These are phyloP conservation scores for Lymantria dispar DNA, from an alignment of 2,888 invertebrate species.

Conservation along the genomic window DNA sequence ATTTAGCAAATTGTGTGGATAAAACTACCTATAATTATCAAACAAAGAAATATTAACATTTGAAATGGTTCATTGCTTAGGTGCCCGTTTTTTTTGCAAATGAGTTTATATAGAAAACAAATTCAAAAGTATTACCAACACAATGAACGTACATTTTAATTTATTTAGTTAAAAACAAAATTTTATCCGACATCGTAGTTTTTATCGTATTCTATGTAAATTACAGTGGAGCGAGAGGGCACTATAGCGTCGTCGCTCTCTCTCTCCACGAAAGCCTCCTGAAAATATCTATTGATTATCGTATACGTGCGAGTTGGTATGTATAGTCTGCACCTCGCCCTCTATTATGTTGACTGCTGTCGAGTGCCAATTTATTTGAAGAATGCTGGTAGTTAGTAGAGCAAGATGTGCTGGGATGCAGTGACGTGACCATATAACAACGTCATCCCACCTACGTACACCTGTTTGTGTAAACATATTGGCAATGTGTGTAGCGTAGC, in stretches of 20 bases:
- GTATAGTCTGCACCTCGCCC: slow-evolving; percentile 67
- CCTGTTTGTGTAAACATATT: slow-evolving; percentile 41
- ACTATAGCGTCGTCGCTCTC: slow-evolving; percentile 51
- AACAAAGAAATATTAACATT: too few relatives aligned
- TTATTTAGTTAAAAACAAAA: background rate
- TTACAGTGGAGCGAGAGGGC: slow-evolving; percentile 65
- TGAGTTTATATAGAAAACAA: too few relatives aligned
- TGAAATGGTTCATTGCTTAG: too few relatives aligned
- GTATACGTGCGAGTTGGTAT: slow-evolving; percentile 70
- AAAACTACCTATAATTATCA: too few relatives aligned
- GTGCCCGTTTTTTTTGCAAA: too few relatives aligned
- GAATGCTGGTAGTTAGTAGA: slow-evolving; percentile 49
- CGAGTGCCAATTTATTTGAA: slow-evolving; percentile 80
- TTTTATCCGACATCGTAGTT: slow-evolving; percentile 35
- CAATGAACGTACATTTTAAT: background rate
- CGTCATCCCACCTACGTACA: slow-evolving; percentile 48
- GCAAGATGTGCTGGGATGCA: slow-evolving; percentile 24
- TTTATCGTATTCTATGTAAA: slow-evolving; percentile 59
- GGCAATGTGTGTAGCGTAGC: slow-evolving; percentile 32
- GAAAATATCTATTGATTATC: slow-evolving; percentile 83
- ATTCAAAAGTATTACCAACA: too few relatives aligned
- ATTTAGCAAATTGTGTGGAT: too few relatives aligned
- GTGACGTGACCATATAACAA: slow-evolving; percentile 37
- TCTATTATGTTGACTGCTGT: slow-evolving; percentile 65
- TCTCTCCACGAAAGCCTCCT: slow-evolving; percentile 77